Evolutionary conservation across 2,888 invertebrate genomes (phyloP).

Genomic region (Erynnis tages): DNA sequence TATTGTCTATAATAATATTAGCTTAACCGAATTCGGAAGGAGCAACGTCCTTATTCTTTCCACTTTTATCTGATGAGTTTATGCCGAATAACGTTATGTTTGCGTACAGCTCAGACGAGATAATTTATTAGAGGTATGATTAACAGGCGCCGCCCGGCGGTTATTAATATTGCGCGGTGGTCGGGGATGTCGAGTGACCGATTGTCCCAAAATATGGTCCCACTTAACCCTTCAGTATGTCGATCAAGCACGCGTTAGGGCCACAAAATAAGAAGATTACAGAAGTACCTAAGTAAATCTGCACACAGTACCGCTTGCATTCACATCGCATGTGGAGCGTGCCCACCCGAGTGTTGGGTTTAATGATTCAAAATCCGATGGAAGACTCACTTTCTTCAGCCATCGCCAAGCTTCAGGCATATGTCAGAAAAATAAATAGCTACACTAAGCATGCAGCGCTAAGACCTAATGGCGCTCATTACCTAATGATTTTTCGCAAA

Average conservation of each 20-base stretch:
- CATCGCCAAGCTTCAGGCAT: too few species aligned
- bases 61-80: slow-evolving; percentile 1
- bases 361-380: too few species aligned
- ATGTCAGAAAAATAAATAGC: too few species aligned
- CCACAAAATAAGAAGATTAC: too few species aligned
- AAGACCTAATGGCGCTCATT: too few species aligned
- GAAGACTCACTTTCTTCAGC: too few species aligned
- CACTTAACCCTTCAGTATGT: slow-evolving; percentile 59
- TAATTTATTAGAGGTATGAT: slow-evolving; percentile 9
- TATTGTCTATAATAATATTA: slow-evolving; percentile 45
- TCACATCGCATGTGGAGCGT: too few species aligned
- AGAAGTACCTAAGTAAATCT: too few species aligned
- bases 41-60: slow-evolving; percentile 51
- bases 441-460: too few species aligned
- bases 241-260: slow-evolving; percentile 46
- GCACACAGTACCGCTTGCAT: too few species aligned
- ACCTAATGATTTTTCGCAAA: too few species aligned
- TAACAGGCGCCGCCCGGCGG: slow-evolving; percentile 26
- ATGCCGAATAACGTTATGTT: neutral
- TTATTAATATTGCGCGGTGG: slow-evolving; percentile 4
- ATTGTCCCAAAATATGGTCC: slow-evolving; percentile 59
- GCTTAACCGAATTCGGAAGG: slow-evolving; percentile 62
- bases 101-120: slow-evolving; percentile 1
- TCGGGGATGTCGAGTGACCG: slow-evolving; percentile 46
- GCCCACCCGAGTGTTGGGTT: too few species aligned